phyloP scores from a whole-genome alignment of 2,888 invertebrate species.

The Phortica okadai region DNA sequence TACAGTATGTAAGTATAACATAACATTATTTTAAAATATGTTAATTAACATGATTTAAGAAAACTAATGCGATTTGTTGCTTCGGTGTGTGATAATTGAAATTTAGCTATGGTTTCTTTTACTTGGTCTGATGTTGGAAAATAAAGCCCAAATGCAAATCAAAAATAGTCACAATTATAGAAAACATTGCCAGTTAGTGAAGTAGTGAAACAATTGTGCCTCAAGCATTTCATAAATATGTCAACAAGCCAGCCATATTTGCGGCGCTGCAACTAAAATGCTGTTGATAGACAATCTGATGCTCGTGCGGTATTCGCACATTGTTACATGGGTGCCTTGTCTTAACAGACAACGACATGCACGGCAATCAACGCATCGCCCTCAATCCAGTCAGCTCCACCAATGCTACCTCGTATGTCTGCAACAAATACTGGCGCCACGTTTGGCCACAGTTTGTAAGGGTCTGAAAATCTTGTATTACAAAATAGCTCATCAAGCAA shows the following conservation, averaged over 20 bases:
- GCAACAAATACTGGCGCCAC: slow-evolving; percentile 12
- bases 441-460: neutral
- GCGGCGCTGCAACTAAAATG: neutral
- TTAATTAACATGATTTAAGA: neutral
- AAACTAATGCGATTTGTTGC: too few relatives aligned
- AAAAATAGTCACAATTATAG: neutral
- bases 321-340: slow-evolving; percentile 4
- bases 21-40: neutral
- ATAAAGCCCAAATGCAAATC: too few relatives aligned
- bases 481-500: neutral
- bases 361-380: slow-evolving; percentile 9
- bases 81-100: too few relatives aligned
- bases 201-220: neutral
- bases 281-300: neutral
- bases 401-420: neutral
- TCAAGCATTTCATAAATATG: slow-evolving; percentile 18
- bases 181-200: neutral
- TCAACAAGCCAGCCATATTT: slow-evolving; percentile 3
- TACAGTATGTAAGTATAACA: slow-evolving; percentile 55
- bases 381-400: neutral
- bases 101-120: too few relatives aligned
- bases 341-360: neutral
- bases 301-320: slow-evolving; percentile 1
- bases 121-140: too few relatives aligned
- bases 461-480: neutral